phyloP scores from a whole-genome alignment of 2,888 invertebrate species.

The Andrena marginata region DNA sequence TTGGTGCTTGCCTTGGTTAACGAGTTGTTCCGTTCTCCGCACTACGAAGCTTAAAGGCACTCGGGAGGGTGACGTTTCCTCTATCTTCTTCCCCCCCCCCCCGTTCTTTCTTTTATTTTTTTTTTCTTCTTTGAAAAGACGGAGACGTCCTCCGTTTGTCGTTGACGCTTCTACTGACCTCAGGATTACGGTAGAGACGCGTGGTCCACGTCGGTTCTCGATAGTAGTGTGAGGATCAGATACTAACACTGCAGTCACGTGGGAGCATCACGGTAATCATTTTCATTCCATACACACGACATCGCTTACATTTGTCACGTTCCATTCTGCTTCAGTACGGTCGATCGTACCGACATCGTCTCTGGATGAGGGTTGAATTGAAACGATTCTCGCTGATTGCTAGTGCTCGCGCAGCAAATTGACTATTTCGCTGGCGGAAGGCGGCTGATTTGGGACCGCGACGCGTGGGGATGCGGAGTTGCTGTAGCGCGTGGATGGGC shows the following conservation, averaged over 20 bases:
- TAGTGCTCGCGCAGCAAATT: not conserved
- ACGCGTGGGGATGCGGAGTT: too few relatives aligned
- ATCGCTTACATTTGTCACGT: slow-evolving; percentile 59
- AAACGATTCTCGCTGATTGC: slow-evolving; percentile 6
- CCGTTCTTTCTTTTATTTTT: not conserved
- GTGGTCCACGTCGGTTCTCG: slow-evolving; percentile 10
- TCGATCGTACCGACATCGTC: slow-evolving; percentile 40
- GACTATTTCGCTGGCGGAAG: not conserved
- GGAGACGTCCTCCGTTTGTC: slow-evolving; percentile 10
- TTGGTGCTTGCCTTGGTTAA: not conserved
- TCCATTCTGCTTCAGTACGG: slow-evolving; percentile 49
- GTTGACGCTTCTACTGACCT: slow-evolving; percentile 11
- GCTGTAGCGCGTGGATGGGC: too few relatives aligned
- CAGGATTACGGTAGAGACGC: slow-evolving; percentile 1
- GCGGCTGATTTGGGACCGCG: not conserved
- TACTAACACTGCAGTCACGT: slow-evolving; percentile 45
- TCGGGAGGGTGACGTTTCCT: slow-evolving; percentile 27
- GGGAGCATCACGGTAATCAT: slow-evolving; percentile 53
- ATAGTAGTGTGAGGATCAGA: slow-evolving; percentile 13
- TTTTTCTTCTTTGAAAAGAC: not conserved
- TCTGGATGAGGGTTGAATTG: not conserved
- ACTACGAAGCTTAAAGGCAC: slow-evolving; percentile 47
- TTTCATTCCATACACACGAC: slow-evolving; percentile 55
- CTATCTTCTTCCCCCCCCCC: not conserved
- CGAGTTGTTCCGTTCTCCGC: slow-evolving; percentile 12